phyloP scores from a whole-genome alignment of 30 jellyfish, hydroid and myxozoan species.

The Chironex yamaguchii region DNA sequence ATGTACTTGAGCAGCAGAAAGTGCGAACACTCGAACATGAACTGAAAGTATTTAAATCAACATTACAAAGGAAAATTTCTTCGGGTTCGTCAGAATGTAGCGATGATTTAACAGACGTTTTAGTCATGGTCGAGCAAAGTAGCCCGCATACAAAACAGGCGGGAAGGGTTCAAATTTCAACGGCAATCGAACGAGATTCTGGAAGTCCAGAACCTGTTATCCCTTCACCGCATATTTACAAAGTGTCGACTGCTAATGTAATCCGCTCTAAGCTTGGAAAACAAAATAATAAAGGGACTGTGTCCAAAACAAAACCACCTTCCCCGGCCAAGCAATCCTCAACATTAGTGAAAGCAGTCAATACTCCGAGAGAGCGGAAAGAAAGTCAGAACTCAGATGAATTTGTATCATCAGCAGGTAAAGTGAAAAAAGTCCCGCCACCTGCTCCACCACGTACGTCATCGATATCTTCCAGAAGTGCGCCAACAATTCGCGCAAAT shows the following conservation, averaged over 20 bases:
- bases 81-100: constrained; percentile 59
- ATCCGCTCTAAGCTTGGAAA: not conserved
- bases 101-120: constrained; percentile 82
- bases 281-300: constrained; percentile 30
- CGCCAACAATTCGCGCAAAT: constrained; percentile 1
- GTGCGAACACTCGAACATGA: constrained; percentile 63
- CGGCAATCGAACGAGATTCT: constrained; percentile 6
- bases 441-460: constrained; percentile 98
- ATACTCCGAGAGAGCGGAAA: not conserved
- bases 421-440: constrained; percentile 78
- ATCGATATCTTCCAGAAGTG: constrained; percentile 72
- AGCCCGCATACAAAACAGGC: not conserved
- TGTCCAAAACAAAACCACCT: constrained; percentile 20
- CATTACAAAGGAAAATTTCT: not conserved
- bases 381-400: constrained; percentile 1
- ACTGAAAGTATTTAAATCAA: constrained; percentile 64
- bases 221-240: not conserved
- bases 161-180: constrained; percentile 22
- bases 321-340: constrained; percentile 28
- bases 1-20: constrained; percentile 67
- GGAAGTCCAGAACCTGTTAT: not conserved
- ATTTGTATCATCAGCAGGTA: not conserved
- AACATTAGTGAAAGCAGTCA: not conserved
- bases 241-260: constrained; percentile 5
- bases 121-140: constrained; percentile 46